phyloP scores from a whole-genome alignment of 1,140 invertebrate genomes.

The Brachionus plicatilis region DNA sequence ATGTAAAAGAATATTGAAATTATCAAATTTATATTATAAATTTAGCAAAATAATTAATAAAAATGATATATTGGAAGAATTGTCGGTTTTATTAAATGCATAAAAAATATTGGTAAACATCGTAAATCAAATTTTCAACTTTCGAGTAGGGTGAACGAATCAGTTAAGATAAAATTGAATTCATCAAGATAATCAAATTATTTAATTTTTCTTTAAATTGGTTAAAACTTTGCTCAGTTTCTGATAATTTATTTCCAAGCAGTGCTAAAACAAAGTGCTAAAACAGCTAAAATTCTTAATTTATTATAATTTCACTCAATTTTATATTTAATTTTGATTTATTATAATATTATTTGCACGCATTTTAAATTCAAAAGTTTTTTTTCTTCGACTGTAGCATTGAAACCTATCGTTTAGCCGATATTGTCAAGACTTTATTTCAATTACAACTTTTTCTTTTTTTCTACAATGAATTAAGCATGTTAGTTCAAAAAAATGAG shows the following conservation, averaged over 20 bases:
- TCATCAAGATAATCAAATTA: background rate
- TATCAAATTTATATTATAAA: background rate
- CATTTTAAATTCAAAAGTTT: conserved; percentile 12
- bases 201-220: background rate
- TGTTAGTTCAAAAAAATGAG: background rate
- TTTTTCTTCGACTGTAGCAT: background rate
- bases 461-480: background rate
- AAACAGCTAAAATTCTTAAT: background rate
- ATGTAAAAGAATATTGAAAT: background rate
- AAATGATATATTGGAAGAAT: background rate
- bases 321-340: background rate
- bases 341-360: conserved; percentile 34
- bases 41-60: background rate
- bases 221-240: background rate
- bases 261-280: background rate
- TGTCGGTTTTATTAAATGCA: background rate
- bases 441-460: background rate
- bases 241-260: background rate
- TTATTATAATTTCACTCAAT: conserved; percentile 18
- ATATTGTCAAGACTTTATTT: background rate
- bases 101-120: background rate
- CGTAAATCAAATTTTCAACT: background rate
- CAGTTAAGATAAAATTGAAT: background rate
- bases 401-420: background rate
- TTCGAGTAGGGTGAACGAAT: background rate